These are phyloP conservation scores for Megaptera novaeangliae DNA, from an alignment of 2,113 vertebrate species.

Conservation along the genomic window DNA sequence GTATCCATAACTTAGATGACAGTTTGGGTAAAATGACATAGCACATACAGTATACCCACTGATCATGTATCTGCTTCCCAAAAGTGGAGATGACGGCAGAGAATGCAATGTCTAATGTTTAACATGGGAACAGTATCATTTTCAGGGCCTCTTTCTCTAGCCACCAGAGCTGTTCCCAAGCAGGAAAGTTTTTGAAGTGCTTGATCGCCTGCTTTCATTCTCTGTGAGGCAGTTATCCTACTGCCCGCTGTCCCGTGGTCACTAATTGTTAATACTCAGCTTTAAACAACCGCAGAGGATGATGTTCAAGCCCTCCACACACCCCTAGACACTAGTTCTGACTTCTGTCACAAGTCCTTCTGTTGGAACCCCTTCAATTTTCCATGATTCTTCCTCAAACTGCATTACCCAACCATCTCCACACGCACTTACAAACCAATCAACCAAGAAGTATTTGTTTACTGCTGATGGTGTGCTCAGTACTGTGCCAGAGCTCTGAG, in stretches of 20 bases:
- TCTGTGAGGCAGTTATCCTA: background rate
- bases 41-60: background rate
- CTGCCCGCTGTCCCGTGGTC: background rate
- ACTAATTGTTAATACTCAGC: background rate
- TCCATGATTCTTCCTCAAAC: background rate
- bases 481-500: background rate
- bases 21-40: background rate
- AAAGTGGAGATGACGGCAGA: background rate
- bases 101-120: background rate
- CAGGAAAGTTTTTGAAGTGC: background rate
- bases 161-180: background rate
- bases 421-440: background rate
- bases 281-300: background rate
- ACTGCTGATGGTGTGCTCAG: background rate
- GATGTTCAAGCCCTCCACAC: background rate
- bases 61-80: background rate
- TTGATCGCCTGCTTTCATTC: background rate
- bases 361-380: background rate
- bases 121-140: background rate
- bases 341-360: background rate
- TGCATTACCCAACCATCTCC: background rate
- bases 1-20: background rate
- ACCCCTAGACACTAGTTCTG: background rate
- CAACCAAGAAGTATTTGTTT: background rate
- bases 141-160: background rate